Percentiles rank a stretch among this genome's conserved stretches.
Conservation (phyloP, 23 tunicate species). For the Halocynthia roretzi region DNA sequence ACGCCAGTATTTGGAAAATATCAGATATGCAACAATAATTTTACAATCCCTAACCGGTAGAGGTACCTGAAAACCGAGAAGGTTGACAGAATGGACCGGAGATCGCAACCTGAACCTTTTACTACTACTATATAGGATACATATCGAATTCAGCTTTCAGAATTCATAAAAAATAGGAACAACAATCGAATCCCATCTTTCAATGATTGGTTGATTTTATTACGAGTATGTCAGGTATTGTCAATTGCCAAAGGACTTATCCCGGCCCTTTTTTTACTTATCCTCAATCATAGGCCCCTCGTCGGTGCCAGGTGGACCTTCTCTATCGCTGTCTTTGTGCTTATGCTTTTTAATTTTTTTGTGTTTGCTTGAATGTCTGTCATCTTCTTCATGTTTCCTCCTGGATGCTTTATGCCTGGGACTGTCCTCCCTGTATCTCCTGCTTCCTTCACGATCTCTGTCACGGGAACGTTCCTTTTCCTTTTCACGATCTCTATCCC, state of each 20-base stretch:
- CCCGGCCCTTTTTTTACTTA: background rate
- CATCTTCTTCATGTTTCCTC: conserved; percentile 68
- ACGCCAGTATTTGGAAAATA: no score
- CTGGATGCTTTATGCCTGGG: conserved; percentile 64
- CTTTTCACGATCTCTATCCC: conserved; percentile 50
- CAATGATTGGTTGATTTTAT: conserved; percentile 3
- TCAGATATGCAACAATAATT: no score
- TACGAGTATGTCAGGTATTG: background rate
- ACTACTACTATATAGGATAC: no score
- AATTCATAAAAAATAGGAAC: no score
- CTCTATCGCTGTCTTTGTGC: conserved; percentile 43
- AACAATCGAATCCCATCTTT: background rate
- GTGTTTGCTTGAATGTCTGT: conserved; percentile 62
- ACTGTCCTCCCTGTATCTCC: conserved; percentile 65
- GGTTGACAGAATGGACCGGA: no score
- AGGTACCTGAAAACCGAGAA: no score
- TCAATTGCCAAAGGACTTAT: background rate
- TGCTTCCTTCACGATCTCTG: conserved; percentile 24
- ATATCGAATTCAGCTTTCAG: no score
- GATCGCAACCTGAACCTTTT: no score
- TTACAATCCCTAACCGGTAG: no score
- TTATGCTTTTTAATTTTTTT: conserved; percentile 81
- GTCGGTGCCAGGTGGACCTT: conserved; percentile 4
- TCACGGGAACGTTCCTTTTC: conserved; percentile 60
- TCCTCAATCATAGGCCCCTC: conserved; percentile 11